These are phyloP conservation scores for Tetranychus piercei DNA, from an alignment of 2,888 invertebrate species.

Conservation along the genomic window DNA sequence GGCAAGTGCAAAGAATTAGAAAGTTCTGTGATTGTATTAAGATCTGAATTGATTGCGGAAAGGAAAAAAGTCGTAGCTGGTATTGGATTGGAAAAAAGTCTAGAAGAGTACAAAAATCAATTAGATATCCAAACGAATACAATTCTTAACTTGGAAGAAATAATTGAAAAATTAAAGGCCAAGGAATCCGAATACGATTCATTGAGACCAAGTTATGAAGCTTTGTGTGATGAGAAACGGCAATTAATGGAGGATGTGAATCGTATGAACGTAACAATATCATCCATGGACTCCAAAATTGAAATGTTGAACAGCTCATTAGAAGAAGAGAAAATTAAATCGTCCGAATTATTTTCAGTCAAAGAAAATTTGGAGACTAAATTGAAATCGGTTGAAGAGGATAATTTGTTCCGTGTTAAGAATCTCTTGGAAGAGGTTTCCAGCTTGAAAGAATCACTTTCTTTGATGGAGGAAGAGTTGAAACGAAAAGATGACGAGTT, in stretches of 20 bases:
- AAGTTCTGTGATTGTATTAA: constrained; percentile 17
- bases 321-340: no score
- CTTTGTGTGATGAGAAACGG: no score
- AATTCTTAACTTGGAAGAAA: constrained; percentile 13
- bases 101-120: constrained; percentile 12
- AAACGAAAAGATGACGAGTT: constrained; percentile 17
- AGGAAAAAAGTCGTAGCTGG: constrained; percentile 6
- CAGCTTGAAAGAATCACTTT: not conserved
- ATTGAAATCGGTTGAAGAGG: no score
- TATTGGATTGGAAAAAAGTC: constrained; percentile 11
- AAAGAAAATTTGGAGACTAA: no score
- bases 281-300: no score
- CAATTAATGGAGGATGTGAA: no score
- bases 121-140: constrained; percentile 14
- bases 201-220: no score
- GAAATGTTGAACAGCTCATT: no score
- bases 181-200: no score
- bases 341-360: no score
- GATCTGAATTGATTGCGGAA: constrained; percentile 14
- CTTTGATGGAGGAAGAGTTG: constrained; percentile 14
- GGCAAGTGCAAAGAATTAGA: constrained; percentile 17
- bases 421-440: constrained; percentile 1
- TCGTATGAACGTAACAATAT: no score
- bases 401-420: not conserved
- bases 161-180: not conserved